phyloP scores from a whole-genome alignment of 2,797 vertebrate species.

The Hirundo rustica region DNA sequence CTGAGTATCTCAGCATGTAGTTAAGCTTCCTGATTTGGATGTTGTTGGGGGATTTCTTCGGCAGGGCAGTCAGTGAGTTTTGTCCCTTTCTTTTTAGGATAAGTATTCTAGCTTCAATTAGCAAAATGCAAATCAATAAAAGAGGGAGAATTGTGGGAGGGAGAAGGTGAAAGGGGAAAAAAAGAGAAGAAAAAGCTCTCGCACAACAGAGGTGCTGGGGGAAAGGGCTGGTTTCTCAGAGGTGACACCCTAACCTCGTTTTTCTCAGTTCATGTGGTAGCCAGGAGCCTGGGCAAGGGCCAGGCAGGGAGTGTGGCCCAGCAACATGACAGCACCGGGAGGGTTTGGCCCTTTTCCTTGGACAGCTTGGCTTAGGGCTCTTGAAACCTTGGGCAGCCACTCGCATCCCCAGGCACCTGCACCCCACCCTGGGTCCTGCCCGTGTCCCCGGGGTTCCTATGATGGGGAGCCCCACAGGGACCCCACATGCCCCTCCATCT shows the following conservation, averaged over 20 bases:
- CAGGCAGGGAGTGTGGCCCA: not conserved
- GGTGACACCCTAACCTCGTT: not conserved
- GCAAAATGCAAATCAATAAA: not conserved
- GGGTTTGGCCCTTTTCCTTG: not conserved
- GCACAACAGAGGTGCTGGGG: not conserved
- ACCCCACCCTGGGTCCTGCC: not conserved
- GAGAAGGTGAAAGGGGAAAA: not conserved
- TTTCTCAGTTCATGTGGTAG: not conserved
- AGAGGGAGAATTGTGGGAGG: not conserved
- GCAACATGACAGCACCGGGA: not conserved
- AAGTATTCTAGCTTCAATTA: not conserved
- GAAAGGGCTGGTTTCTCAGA: not conserved
- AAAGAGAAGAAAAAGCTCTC: not conserved
- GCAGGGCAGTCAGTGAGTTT: not conserved
- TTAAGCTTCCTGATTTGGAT: not conserved
- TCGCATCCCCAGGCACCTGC: conserved; percentile 11
- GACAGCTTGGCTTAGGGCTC: conserved; percentile 30
- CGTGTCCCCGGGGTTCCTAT: not conserved
- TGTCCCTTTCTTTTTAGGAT: not conserved
- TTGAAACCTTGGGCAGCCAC: conserved; percentile 50
- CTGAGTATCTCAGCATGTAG: not conserved
- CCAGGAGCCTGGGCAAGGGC: not conserved
- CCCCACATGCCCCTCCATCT: conserved; percentile 9
- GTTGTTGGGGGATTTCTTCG: not conserved
- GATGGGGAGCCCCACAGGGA: not conserved